Evolutionary conservation across 1,140 invertebrate genomes (phyloP).

Genomic region (Zaprionus kolodkinae): DNA sequence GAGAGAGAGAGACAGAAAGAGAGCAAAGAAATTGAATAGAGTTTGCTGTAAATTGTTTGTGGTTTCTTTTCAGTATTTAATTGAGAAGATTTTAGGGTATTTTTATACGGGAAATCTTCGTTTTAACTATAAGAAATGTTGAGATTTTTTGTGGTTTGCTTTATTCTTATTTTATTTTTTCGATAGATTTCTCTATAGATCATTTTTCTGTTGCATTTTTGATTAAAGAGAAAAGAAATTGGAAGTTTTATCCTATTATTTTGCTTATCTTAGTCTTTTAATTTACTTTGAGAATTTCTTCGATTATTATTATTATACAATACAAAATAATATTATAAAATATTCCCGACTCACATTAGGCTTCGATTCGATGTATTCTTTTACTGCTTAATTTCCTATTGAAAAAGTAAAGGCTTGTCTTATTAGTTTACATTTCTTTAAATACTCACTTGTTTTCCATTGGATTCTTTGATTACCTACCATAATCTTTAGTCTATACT

Average conservation of each 20-base stretch:
- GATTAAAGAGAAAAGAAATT: neutral
- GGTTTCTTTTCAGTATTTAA: neutral
- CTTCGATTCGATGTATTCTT: too few relatives aligned
- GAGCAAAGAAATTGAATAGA: neutral
- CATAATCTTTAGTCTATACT: neutral
- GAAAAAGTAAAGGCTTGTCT: too few relatives aligned
- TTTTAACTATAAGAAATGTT: neutral
- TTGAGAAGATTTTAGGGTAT: neutral
- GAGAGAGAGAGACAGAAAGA: fast-evolving
- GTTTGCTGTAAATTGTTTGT: neutral
- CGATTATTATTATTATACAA: too few relatives aligned
- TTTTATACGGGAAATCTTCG: neutral
- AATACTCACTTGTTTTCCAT: too few relatives aligned
- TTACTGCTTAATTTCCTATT: too few relatives aligned
- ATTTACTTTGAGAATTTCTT: too few relatives aligned
- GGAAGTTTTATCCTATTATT: neutral
- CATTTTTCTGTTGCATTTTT: neutral
- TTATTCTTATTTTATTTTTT: neutral
- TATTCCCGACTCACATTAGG: too few relatives aligned
- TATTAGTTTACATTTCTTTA: too few relatives aligned
- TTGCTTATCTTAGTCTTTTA: neutral
- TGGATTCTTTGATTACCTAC: too few relatives aligned
- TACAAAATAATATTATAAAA: too few relatives aligned
- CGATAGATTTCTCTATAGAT: neutral
- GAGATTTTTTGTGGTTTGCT: neutral